These are phyloP conservation scores for Epicauta chinensis DNA, from an alignment of 1,140 invertebrate species.

Conservation along the genomic window DNA sequence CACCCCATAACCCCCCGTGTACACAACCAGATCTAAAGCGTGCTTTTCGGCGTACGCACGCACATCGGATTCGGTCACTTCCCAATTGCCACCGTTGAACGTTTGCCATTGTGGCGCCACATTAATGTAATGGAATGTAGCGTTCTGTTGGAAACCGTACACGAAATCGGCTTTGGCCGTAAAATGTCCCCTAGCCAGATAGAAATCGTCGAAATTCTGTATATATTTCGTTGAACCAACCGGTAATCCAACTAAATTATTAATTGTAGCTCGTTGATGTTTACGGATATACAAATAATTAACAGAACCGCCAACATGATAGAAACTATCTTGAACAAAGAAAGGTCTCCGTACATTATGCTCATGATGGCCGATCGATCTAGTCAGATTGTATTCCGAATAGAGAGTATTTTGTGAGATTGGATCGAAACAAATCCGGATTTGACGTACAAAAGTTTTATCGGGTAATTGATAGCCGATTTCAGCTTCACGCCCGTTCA, in stretches of 20 bases:
- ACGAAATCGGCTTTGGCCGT: conserved; percentile 60
- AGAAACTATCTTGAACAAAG: conserved; percentile 34
- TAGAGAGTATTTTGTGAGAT: conserved; percentile 20
- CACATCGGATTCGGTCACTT: conserved; percentile 43
- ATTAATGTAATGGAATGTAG: conserved; percentile 56
- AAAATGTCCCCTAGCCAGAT: conserved; percentile 58
- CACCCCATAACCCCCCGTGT: conserved; percentile 52
- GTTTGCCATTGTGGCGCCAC: conserved; percentile 52
- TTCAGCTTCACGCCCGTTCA: conserved; percentile 33
- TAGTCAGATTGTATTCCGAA: conserved; percentile 23
- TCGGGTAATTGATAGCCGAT: conserved; percentile 29
- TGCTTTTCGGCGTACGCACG: conserved; percentile 37
- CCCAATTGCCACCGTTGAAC: conserved; percentile 54
- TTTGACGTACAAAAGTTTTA: conserved; percentile 24
- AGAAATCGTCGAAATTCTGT: conserved; percentile 31
- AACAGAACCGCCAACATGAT: conserved; percentile 21
- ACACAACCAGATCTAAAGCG: conserved; percentile 43
- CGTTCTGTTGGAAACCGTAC: conserved; percentile 53
- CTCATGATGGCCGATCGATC: conserved; percentile 32
- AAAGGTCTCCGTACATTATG: conserved; percentile 29
- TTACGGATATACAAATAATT: conserved; percentile 29
- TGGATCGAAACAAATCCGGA: conserved; percentile 31
- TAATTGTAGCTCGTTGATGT: conserved; percentile 31
- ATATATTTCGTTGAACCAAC: conserved; percentile 32
- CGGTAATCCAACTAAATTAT: conserved; percentile 30